Conservation (phyloP, 2,888 invertebrate genomes). For the Aphidius colemani region DNA sequence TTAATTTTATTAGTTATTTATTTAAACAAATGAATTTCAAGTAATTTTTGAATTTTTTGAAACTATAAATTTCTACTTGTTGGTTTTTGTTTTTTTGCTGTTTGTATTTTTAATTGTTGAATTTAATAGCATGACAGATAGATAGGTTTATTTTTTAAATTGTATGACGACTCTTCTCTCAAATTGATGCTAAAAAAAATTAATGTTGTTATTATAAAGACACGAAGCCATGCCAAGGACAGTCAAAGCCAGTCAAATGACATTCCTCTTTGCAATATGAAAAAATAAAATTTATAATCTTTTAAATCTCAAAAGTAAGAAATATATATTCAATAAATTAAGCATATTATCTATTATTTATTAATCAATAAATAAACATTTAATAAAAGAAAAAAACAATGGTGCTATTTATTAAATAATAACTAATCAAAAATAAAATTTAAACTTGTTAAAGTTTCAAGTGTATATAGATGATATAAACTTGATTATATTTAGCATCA, state of each 20-base stretch:
- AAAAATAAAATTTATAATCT: too few species aligned
- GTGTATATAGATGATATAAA: too few species aligned
- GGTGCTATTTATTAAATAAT: too few species aligned
- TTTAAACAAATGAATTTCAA: too few species aligned
- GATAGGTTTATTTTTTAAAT: not conserved
- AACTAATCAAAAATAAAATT: too few species aligned
- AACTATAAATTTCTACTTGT: not conserved
- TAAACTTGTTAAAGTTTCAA: too few species aligned
- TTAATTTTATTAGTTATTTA: too few species aligned
- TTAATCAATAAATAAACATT: too few species aligned
- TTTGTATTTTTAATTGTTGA: not conserved
- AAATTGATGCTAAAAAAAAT: conserved; percentile 8
- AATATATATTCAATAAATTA: not conserved
- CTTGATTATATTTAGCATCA: too few species aligned
- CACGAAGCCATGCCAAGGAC: conserved; percentile 14
- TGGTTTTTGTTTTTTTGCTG: not conserved
- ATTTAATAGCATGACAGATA: not conserved
- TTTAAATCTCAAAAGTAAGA: not conserved
- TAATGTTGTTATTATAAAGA: not conserved
- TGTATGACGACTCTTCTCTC: conserved; percentile 8
- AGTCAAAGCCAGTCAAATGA: not conserved
- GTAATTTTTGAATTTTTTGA: not conserved
- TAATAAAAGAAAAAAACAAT: too few species aligned
- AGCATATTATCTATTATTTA: too few species aligned
- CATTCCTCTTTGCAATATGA: too few species aligned